Evolutionary conservation across 2,797 vertebrate species (phyloP).

Genomic region (Tarsius wallacei): DNA sequence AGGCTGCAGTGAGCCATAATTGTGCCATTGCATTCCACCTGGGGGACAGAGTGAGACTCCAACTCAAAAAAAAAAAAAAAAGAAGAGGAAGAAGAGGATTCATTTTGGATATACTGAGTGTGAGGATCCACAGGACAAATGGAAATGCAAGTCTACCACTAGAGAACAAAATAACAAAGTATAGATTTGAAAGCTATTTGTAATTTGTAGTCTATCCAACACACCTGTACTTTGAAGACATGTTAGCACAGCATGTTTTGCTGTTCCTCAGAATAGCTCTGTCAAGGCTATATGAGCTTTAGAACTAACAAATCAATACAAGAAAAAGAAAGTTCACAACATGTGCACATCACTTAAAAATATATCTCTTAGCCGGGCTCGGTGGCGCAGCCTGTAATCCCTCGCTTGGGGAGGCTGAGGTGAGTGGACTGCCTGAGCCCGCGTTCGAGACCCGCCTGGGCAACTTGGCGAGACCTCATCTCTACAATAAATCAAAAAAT

Average conservation of each 20-base stretch:
- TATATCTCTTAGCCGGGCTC: background rate
- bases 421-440: too few relatives aligned
- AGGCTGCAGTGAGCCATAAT: too few relatives aligned
- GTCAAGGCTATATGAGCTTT: background rate
- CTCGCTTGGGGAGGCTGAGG: too few relatives aligned
- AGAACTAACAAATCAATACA: slow-evolving; percentile 21
- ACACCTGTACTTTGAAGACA: background rate
- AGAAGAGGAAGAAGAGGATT: background rate
- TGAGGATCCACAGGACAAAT: background rate
- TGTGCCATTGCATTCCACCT: too few relatives aligned
- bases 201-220: background rate
- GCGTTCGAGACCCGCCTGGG: too few relatives aligned
- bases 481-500: too few relatives aligned
- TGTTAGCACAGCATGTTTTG: background rate
- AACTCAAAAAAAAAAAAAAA: background rate
- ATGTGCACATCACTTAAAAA: background rate
- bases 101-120: background rate
- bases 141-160: background rate
- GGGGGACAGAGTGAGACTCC: too few relatives aligned
- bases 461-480: too few relatives aligned
- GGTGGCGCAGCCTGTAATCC: too few relatives aligned
- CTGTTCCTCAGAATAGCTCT: background rate
- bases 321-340: slow-evolving; percentile 18
- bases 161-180: slow-evolving; percentile 18
- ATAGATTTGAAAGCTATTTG: background rate